These are phyloP conservation scores for Gavialis gangeticus DNA, from an alignment of 2,113 vertebrate species.

Conservation along the genomic window DNA sequence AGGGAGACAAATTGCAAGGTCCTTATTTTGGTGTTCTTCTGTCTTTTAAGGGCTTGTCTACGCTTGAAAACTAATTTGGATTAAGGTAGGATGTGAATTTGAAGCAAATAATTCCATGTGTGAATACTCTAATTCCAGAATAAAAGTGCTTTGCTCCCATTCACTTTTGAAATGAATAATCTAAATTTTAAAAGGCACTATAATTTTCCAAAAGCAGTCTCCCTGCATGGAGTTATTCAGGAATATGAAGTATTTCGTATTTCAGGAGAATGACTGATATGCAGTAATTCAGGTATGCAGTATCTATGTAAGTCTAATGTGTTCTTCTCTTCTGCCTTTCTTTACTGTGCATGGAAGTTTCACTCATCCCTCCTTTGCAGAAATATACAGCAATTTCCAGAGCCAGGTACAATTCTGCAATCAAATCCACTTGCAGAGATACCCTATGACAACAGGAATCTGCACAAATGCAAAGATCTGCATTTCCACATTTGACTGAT, in stretches of 20 bases:
- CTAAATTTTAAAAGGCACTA: too few relatives aligned
- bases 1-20: too few relatives aligned
- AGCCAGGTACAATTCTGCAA: neutral
- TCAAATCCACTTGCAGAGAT: neutral
- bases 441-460: neutral
- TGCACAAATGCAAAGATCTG: neutral
- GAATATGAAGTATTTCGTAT: accelerated
- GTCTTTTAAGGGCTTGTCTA: too few relatives aligned
- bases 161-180: too few relatives aligned
- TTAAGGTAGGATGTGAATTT: too few relatives aligned
- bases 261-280: neutral
- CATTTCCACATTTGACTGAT: neutral
- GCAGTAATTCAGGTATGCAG: neutral
- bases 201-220: too few relatives aligned
- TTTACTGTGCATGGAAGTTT: neutral
- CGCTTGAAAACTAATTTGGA: too few relatives aligned
- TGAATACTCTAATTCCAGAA: too few relatives aligned
- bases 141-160: too few relatives aligned
- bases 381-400: neutral
- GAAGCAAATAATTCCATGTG: too few relatives aligned
- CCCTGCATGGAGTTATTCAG: too few relatives aligned
- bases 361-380: accelerated
- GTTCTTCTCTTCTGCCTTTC: neutral
- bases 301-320: neutral
- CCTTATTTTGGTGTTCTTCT: too few relatives aligned